These are phyloP conservation scores for Pheosia tremula DNA, from an alignment of 2,888 invertebrate genomes.

Conservation along the genomic window DNA sequence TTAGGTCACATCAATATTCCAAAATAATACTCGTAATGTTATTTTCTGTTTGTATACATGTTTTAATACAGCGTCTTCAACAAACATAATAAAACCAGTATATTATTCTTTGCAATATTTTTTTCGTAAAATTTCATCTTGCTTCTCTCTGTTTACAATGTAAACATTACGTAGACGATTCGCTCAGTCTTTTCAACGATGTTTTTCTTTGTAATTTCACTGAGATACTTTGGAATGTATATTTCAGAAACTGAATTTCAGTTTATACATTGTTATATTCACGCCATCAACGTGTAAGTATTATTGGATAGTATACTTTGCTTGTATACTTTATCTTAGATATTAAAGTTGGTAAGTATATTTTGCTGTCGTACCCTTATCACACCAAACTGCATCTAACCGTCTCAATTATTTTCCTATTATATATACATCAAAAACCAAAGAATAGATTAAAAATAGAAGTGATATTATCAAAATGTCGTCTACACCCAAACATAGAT, in stretches of 20 bases:
- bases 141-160: slow-evolving; percentile 3
- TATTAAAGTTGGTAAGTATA: no score
- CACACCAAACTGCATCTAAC: no score
- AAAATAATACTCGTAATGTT: not conserved
- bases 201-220: slow-evolving; percentile 8
- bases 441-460: no score
- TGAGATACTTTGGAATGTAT: slow-evolving; percentile 1
- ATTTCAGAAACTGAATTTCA: not conserved
- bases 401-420: no score
- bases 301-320: no score
- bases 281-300: no score
- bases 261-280: not conserved
- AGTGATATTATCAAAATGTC: no score
- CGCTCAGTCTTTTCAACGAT: slow-evolving; percentile 5
- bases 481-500: not conserved
- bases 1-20: no score
- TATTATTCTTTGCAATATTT: slow-evolving; percentile 4
- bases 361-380: no score
- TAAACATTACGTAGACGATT: slow-evolving; percentile 4
- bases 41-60: not conserved
- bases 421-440: no score
- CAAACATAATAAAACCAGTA: slow-evolving; percentile 2
- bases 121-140: slow-evolving; percentile 8
- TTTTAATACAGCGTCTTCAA: slow-evolving; percentile 2
- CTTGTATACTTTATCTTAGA: no score